Evolutionary conservation across 2,113 vertebrate species (phyloP), one percentile per base, ranked within the genome.

Genomic region (Eublepharis macularius): DNA sequence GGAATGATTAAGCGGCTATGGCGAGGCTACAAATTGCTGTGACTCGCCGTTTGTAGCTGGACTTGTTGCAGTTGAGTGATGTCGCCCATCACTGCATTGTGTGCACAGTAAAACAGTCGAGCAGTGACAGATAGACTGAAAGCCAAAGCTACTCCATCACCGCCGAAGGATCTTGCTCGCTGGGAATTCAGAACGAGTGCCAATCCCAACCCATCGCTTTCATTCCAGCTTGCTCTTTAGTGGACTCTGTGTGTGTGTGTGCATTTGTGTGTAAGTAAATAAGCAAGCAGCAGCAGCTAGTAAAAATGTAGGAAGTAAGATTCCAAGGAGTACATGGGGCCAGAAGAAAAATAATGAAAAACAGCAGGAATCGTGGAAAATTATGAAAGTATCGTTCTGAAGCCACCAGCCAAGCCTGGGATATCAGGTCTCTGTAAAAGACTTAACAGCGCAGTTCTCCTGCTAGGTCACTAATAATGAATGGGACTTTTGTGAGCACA

Each of bases 101-200:
- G 96, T 95, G 95, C 96, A 96, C 95, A 96, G 96, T 97, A 96
- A 95, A 95, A 96, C 96, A 97, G 95, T 95, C 96, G 95, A 96
- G 96, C 95, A 95, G 95, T 94, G 94, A 96, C 95, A 95, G 96
- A 96, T 94, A 94, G 96, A 96, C 94, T 93, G 94, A 95, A 94
- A 95, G 87, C 93, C 94, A 2, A 88, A 92, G 90, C 94, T 91
- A 93, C 95, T 96, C 95, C 86, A 96, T 97, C 96, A 96, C 92
- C 0, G 19, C 88, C 90, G 94, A 94, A 92, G 88, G 91, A 94
- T 93, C 93, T 3, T 88, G 93, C 95, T 97, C 85, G 47, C 92
- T 88, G 94, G 94, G 94, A 95, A 94, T 94, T 94, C 90, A 84
- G 93, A 94, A 93, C 91, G 91, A 94, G 91, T 87, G 76, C 89